A percentile compares a stretch with the other conserved stretches of the same genome.
Conservation (phyloP, 2,797 vertebrate genomes). For the Martes flavigula region DNA sequence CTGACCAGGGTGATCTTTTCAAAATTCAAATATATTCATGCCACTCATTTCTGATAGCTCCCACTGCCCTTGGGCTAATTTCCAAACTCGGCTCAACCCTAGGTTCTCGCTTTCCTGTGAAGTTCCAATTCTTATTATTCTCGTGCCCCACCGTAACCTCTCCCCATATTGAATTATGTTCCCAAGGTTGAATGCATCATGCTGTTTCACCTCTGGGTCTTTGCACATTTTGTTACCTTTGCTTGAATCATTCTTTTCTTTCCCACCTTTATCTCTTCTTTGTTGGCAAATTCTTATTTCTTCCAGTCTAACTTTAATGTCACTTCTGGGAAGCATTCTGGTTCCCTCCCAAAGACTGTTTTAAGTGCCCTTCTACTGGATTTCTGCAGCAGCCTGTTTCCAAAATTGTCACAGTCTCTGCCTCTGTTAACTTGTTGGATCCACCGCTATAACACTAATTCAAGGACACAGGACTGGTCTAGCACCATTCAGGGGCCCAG, state of each 20-base stretch:
- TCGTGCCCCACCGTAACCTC: not conserved
- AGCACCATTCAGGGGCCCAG: accelerated
- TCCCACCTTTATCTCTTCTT: not conserved
- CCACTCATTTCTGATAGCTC: not conserved
- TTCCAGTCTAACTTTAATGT: not conserved
- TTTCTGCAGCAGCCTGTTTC: not conserved
- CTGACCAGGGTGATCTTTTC: not conserved
- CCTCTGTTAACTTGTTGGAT: not conserved
- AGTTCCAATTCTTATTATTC: not conserved
- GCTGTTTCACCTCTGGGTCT: not conserved
- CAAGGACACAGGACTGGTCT: not conserved
- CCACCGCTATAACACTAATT: not conserved
- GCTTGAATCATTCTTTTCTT: not conserved
- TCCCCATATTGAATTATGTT: not conserved
- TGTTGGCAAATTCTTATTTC: not conserved
- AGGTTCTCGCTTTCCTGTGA: not conserved
- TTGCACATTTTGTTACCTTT: not conserved
- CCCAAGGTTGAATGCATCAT: not conserved
- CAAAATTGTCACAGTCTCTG: not conserved
- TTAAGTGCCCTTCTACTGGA: not conserved
- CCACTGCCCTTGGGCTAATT: not conserved
- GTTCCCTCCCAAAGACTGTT: not conserved
- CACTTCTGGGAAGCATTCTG: not conserved
- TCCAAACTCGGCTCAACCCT: not conserved
- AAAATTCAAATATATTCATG: conserved; percentile 43